Percentiles rank a stretch among this genome's conserved stretches.
Conservation (phyloP, 2,888 invertebrate species). For the Clitarchus hookeri region DNA sequence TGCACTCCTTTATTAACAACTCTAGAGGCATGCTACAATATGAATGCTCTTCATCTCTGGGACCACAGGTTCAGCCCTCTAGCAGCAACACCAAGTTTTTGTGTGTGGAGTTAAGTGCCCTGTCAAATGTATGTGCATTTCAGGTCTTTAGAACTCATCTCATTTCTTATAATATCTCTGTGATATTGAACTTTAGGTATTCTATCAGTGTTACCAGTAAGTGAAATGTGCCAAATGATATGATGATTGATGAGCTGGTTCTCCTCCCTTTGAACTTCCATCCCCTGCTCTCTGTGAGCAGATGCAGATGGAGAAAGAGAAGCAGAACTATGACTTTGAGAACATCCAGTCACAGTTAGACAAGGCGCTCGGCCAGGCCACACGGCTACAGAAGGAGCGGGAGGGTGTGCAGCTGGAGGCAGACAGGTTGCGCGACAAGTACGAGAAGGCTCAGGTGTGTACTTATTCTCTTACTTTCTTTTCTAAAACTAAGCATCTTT, state of each 20-base stretch:
- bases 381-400: constrained; percentile 86
- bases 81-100: no score
- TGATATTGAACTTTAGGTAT: no score
- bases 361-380: constrained; percentile 85
- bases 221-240: neutral
- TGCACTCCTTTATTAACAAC: no score
- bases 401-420: constrained; percentile 83
- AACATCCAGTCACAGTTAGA: constrained; percentile 89
- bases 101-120: no score
- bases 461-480: neutral
- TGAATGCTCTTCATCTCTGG: no score
- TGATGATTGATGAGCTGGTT: no score
- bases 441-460: constrained; percentile 83
- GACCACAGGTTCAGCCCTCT: no score
- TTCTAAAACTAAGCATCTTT: neutral
- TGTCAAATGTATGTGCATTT: no score
- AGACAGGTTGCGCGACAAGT: constrained; percentile 85
- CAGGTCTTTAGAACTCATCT: no score
- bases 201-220: neutral
- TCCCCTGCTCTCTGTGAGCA: constrained; percentile 40
- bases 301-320: constrained; percentile 85
- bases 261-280: no score
- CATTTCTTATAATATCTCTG: no score
- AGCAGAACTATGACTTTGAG: constrained; percentile 87
- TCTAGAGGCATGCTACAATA: no score